A percentile compares a stretch with the other conserved stretches of the same genome.
Conservation (phyloP, 2,113 vertebrate genomes). For the Notarius quadriscutis region DNA sequence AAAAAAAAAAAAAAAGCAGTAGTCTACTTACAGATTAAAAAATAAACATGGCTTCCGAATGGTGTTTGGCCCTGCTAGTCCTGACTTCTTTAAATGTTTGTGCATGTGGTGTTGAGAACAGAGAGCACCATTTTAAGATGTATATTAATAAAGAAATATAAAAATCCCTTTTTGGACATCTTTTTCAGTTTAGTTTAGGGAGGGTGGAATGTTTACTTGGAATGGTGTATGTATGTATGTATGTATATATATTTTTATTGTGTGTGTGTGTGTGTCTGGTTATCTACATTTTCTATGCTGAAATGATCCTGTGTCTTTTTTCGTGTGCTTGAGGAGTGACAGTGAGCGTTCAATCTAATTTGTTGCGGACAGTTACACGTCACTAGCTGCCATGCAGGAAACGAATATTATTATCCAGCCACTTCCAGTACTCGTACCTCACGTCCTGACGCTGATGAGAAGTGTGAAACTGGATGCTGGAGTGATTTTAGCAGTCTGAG, state of each 20-base stretch:
- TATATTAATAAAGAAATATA: slow-evolving; percentile 61
- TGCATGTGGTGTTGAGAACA: slow-evolving; percentile 54
- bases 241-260: background rate
- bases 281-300: slow-evolving; percentile 11
- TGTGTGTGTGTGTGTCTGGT: slow-evolving; percentile 29
- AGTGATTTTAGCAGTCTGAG: slow-evolving; percentile 29
- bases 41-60: slow-evolving; percentile 29
- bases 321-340: slow-evolving; percentile 5
- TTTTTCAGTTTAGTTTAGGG: slow-evolving; percentile 33
- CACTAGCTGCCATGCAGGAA: slow-evolving; percentile 27
- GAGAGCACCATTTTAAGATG: slow-evolving; percentile 78
- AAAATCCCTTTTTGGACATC: slow-evolving; percentile 56
- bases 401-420: slow-evolving; percentile 1
- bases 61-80: slow-evolving; percentile 45
- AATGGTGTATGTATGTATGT: background rate
- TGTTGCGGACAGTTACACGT: background rate
- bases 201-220: slow-evolving; percentile 17
- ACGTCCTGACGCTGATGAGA: slow-evolving; percentile 14
- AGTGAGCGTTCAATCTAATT: background rate
- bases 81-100: slow-evolving; percentile 38
- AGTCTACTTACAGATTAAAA: slow-evolving; percentile 10
- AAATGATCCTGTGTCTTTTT: slow-evolving; percentile 4
- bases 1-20: background rate
- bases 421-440: background rate
- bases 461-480: slow-evolving; percentile 15